Conservation (phyloP, 2,888 invertebrate genomes). For the Diarsia brunnea region DNA sequence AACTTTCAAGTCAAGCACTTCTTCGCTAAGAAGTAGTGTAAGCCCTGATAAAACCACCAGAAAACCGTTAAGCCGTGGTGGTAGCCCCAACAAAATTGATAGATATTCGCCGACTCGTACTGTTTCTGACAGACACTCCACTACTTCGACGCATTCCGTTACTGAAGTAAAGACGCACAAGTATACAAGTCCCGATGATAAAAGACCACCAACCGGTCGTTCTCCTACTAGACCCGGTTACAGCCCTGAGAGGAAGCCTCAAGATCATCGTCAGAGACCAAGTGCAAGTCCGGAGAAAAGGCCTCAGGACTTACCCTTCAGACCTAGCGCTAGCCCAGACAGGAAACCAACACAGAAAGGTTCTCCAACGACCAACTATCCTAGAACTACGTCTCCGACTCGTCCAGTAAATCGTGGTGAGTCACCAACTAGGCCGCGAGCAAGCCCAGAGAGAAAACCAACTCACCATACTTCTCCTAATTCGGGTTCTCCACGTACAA, state of each 20-base stretch:
- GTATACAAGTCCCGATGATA: slow-evolving; percentile 74
- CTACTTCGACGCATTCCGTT: slow-evolving; percentile 76
- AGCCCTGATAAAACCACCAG: slow-evolving; percentile 85
- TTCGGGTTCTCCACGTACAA: slow-evolving; percentile 27
- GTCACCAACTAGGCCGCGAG: slow-evolving; percentile 63
- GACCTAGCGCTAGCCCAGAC: slow-evolving; percentile 75
- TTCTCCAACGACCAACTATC: slow-evolving; percentile 39
- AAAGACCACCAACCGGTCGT: slow-evolving; percentile 74
- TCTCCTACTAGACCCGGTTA: slow-evolving; percentile 76
- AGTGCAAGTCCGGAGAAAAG: slow-evolving; percentile 82
- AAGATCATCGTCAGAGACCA: slow-evolving; percentile 72
- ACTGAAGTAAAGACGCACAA: slow-evolving; percentile 77
- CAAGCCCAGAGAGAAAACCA: slow-evolving; percentile 72
- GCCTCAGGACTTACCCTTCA: slow-evolving; percentile 64
- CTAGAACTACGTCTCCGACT: slow-evolving; percentile 45
- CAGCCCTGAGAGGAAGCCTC: slow-evolving; percentile 79
- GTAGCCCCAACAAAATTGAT: slow-evolving; percentile 78
- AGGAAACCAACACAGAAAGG: slow-evolving; percentile 60
- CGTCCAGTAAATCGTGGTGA: slow-evolving; percentile 52
- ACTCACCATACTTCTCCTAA: slow-evolving; percentile 38
- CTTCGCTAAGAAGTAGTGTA: slow-evolving; percentile 89
- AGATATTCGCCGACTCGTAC: slow-evolving; percentile 80
- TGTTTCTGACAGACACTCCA: slow-evolving; percentile 77
- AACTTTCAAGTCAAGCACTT: slow-evolving; percentile 88
- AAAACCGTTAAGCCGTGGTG: slow-evolving; percentile 82